phyloP scores from a whole-genome alignment of 1,140 invertebrate genomes.

The Dreissena rostriformis region DNA sequence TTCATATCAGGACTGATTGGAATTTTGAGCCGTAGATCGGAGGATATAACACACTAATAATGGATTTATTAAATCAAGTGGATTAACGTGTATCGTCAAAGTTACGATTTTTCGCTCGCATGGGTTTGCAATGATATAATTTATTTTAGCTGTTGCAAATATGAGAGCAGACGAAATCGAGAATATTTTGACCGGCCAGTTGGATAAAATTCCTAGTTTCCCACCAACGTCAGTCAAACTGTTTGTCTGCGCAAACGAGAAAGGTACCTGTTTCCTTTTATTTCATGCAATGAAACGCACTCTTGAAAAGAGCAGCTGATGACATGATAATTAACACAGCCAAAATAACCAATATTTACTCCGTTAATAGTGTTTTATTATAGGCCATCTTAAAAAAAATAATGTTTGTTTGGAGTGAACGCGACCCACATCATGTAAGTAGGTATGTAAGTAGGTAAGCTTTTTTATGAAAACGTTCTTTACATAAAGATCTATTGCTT shows the following conservation, averaged over 20 bases:
- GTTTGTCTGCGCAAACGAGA: slow-evolving; percentile 43
- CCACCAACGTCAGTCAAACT: slow-evolving; percentile 42
- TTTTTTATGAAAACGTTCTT: no score
- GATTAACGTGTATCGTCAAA: no score
- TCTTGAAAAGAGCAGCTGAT: background rate
- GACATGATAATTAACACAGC: background rate
- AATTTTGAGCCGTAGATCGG: no score
- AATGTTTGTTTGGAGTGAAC: background rate
- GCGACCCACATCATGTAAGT: no score
- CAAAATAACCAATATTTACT: background rate
- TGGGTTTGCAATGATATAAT: no score
- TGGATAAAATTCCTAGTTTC: slow-evolving; percentile 29
- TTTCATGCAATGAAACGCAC: background rate
- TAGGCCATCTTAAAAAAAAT: background rate
- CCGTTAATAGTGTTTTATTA: background rate
- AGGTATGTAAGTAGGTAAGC: no score
- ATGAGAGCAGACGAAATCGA: slow-evolving; percentile 42
- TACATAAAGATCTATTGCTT: no score
- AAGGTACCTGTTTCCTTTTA: slow-evolving; percentile 5
- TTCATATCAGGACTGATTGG: no score
- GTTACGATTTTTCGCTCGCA: no score
- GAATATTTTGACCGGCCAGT: slow-evolving; percentile 36
- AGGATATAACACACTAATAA: no score
- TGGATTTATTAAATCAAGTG: no score
- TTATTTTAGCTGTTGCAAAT: no score